Percentiles rank a stretch among this genome's conserved stretches.
phyloP scores from a whole-genome alignment of 2,113 vertebrate genomes.

The Anser cygnoides region DNA sequence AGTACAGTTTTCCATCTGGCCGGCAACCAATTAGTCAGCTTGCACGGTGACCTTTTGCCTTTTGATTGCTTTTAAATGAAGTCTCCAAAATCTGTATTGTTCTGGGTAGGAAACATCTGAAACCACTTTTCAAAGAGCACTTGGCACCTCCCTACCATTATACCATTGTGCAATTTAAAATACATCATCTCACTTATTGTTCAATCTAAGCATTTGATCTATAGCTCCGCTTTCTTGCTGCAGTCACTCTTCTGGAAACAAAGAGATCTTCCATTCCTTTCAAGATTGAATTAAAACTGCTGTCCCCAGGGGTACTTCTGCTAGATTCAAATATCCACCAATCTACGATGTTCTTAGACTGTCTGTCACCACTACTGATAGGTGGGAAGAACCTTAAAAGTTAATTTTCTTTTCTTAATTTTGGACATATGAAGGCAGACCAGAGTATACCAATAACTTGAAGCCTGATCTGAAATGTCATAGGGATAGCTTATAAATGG shows the following conservation, averaged over 20 bases:
- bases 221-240: background rate
- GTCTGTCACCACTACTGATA: background rate
- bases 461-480: background rate
- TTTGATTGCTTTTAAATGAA: slow-evolving; percentile 47
- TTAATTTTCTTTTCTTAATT: background rate
- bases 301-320: background rate
- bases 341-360: background rate
- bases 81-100: slow-evolving; percentile 45
- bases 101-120: slow-evolving; percentile 59
- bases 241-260: background rate
- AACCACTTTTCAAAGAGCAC: slow-evolving; percentile 25
- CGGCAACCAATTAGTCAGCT: slow-evolving; percentile 15
- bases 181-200: slow-evolving; percentile 13
- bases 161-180: slow-evolving; percentile 36
- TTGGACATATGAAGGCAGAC: background rate
- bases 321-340: background rate
- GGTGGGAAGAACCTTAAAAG: background rate
- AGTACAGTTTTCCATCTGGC: slow-evolving; percentile 46
- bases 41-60: slow-evolving; percentile 35
- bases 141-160: slow-evolving; percentile 24
- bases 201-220: slow-evolving; percentile 20
- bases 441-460: background rate
- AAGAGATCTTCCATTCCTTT: background rate
- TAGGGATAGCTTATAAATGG: background rate
- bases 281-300: background rate